These are phyloP conservation scores for Chromoteleia sp. DNA, from an alignment of 2,888 invertebrate species.

Conservation along the genomic window DNA sequence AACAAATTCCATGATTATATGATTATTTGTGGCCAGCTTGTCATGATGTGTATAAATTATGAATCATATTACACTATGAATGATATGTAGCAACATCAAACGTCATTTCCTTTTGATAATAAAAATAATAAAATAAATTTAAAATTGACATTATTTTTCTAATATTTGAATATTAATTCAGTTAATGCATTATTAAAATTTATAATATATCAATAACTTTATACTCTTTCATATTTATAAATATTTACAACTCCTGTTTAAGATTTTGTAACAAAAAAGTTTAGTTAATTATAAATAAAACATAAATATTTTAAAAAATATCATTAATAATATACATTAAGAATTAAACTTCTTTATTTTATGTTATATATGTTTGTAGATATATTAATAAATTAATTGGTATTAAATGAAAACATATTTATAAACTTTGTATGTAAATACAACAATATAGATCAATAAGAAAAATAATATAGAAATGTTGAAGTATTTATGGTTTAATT, in stretches of 20 bases:
- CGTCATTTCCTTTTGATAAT: conserved; percentile 21
- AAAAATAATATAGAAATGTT: no score
- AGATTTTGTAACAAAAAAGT: no score
- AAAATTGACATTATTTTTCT: background rate
- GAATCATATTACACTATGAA: conserved; percentile 11
- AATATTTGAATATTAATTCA: background rate
- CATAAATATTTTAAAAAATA: no score
- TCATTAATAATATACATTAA: no score
- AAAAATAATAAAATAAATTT: conserved; percentile 9
- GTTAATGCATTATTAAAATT: background rate
- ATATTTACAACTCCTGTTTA: no score
- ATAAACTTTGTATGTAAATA: background rate
- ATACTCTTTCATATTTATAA: conserved; percentile 4
- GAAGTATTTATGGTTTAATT: conserved; percentile 3
- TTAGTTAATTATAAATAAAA: no score
- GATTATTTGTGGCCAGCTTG: background rate
- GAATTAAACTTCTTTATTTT: no score
- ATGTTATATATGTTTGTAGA: no score
- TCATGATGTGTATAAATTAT: background rate
- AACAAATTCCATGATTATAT: conserved; percentile 28
- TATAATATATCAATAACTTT: background rate
- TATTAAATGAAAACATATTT: conserved; percentile 2
- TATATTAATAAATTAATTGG: no score
- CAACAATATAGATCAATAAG: background rate
- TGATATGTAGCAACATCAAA: background rate